Evolutionary conservation across 1,140 invertebrate genomes (phyloP).

Genomic region (Drosophila prosaltans): DNA sequence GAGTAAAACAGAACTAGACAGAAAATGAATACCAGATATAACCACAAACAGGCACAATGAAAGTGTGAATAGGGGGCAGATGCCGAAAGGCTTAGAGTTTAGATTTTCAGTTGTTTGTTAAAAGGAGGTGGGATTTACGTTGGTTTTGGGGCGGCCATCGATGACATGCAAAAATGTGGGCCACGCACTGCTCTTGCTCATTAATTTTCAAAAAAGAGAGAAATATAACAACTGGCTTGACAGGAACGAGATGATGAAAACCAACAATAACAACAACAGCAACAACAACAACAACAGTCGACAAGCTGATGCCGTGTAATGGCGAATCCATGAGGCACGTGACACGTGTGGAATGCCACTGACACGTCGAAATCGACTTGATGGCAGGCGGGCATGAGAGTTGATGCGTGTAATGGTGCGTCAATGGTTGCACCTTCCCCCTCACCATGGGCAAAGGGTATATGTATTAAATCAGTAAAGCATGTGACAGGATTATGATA

Average conservation of each 20-base stretch:
- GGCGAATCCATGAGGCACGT: conserved; percentile 57
- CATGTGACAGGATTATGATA: conserved; percentile 77
- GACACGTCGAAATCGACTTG: conserved; percentile 64
- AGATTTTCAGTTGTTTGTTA: not conserved
- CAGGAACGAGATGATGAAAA: conserved; percentile 20
- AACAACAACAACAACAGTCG: conserved; percentile 16
- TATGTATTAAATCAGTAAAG: conserved; percentile 74
- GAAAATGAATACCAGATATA: conserved; percentile 61
- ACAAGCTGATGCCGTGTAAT: conserved; percentile 54
- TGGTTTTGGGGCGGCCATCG: conserved; percentile 3
- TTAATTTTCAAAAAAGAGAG: conserved; percentile 69
- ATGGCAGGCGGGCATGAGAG: conserved; percentile 33
- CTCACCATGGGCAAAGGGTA: conserved; percentile 35
- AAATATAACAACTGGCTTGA: not conserved
- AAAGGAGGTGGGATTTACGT: too few relatives aligned
- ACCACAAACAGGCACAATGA: conserved; percentile 33
- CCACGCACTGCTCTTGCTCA: conserved; percentile 59
- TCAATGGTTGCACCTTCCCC: conserved; percentile 10
- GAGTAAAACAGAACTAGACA: conserved; percentile 20
- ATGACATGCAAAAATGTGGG: conserved; percentile 45
- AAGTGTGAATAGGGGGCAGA: not conserved
- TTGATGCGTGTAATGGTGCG: conserved; percentile 17
- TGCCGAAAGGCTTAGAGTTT: not conserved
- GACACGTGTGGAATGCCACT: conserved; percentile 65
- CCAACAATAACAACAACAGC: conserved; percentile 42